Evolutionary conservation across 2,888 invertebrate genomes (phyloP), one percentile per base, ranked within the genome.

Genomic region (Acanthococcus lagerstroemiae): DNA sequence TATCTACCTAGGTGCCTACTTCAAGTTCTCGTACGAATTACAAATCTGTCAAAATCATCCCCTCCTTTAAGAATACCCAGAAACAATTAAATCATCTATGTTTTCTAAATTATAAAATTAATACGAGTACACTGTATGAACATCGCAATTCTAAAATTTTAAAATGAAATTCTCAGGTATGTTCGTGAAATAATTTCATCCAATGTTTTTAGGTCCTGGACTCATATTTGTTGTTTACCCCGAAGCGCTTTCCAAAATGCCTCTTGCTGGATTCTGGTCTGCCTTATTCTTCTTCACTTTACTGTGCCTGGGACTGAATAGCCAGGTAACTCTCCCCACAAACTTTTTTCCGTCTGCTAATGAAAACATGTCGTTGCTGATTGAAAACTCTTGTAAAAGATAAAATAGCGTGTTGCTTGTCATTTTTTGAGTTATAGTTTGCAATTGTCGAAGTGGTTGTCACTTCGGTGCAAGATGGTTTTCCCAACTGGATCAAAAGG

Each of bases 371-470:
- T 44, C 26, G 44, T 19, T 21, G 15, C 30, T 52, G 12, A 22
- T 9, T 15, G 6, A 22, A 46, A 5, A n/a, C 21, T 56, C 45
- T 57, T 56, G n/a, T 57, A 57, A 22, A 21, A 52, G 50, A 30
- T 50, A 58, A 61, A 61, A 61, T 61, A 61, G 52, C 61, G 30
- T 22, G 21, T 60, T 48, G n/a, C 30, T 50, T 60, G 17, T 60
- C 24, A 22, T 66, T 15, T 69, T 69, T 65, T 56, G 70, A 69
- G 65, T 83, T 84, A 70, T 79, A 92, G 90, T 94, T 95, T 78
- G 93, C 94, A 30, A 90, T 92, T 69, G 92, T 94, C 55, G 94
- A 95, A 79, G 94, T 94, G 5, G 90, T 95, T 2, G 90, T 94
- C 2, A 93, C 94, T 2, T 90, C 93, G 5, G 87, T 95, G 72